phyloP scores from a whole-genome alignment of 2,888 invertebrate species.

The Phyto melanocephala region DNA sequence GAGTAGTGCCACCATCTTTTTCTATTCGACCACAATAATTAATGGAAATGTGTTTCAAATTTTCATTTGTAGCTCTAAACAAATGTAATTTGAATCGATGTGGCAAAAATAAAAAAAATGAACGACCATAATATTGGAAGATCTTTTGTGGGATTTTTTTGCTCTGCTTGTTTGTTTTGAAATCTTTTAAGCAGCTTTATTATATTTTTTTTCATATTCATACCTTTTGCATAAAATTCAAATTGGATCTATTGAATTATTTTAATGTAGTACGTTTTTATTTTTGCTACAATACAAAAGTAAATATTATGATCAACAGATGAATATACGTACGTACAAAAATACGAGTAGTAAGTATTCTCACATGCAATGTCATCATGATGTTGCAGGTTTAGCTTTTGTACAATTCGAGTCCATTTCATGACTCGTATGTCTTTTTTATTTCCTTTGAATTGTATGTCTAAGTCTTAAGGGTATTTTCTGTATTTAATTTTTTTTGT shows the following conservation, averaged over 20 bases:
- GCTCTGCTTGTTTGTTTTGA: too few species aligned
- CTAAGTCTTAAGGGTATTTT: neutral
- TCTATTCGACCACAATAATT: neutral
- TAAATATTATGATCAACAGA: neutral
- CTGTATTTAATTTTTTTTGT: neutral
- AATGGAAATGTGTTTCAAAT: neutral
- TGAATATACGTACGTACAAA: neutral
- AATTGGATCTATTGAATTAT: constrained; percentile 13
- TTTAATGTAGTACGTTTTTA: neutral
- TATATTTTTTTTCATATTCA: neutral
- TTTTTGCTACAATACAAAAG: too few species aligned
- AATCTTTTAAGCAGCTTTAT: constrained; percentile 46
- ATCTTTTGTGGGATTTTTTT: constrained; percentile 3
- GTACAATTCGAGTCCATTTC: constrained; percentile 38
- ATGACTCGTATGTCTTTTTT: neutral
- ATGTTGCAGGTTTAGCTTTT: constrained; percentile 34
- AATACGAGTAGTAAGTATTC: too few species aligned
- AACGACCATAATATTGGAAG: neutral
- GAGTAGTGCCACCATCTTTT: neutral
- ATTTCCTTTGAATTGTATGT: constrained; percentile 7
- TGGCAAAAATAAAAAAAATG: neutral
- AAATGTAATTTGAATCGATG: constrained; percentile 11
- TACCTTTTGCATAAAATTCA: constrained; percentile 13
- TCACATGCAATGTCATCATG: constrained; percentile 32
- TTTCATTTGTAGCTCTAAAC: neutral